A percentile compares a stretch with the other conserved stretches of the same genome.
phyloP scores from a whole-genome alignment of 2,888 invertebrate genomes.

The Heliconius sara region DNA sequence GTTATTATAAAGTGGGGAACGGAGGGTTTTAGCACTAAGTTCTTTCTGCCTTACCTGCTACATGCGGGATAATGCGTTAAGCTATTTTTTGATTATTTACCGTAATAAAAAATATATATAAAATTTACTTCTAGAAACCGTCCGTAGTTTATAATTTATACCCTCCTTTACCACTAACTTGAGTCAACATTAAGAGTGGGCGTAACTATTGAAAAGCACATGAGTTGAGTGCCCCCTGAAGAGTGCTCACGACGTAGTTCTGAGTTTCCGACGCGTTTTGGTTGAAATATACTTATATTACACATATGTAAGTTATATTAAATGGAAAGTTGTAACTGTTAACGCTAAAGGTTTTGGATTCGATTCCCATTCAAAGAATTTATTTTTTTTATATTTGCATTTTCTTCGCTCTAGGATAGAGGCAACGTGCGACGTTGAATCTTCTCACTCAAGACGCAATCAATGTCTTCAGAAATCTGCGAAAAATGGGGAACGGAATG shows the following conservation, averaged over 20 bases:
- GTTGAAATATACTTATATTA: slow-evolving; percentile 11
- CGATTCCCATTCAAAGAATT: no score
- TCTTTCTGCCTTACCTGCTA: not conserved
- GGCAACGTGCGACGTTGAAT: no score
- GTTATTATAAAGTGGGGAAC: no score
- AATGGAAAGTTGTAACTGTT: not conserved
- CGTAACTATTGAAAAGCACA: slow-evolving; percentile 37
- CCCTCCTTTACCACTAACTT: slow-evolving; percentile 31
- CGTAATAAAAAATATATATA: not conserved
- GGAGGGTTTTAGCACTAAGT: not conserved
- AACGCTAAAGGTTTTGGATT: no score
- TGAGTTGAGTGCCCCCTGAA: slow-evolving; percentile 41
- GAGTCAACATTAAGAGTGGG: slow-evolving; percentile 25
- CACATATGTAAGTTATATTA: not conserved
- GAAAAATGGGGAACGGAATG: not conserved
- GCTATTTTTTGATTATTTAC: not conserved
- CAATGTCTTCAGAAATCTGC: not conserved
- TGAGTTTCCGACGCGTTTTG: slow-evolving; percentile 16
- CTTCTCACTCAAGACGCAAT: not conserved
- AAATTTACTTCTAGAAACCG: not conserved
- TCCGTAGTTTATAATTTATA: slow-evolving; percentile 36
- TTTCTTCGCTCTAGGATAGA: no score
- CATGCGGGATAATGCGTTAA: not conserved
- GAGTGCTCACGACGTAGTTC: slow-evolving; percentile 25
- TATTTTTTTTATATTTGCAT: no score